These are phyloP conservation scores for Drosophila infuscata DNA, from an alignment of 2,888 invertebrate species.

Conservation along the genomic window DNA sequence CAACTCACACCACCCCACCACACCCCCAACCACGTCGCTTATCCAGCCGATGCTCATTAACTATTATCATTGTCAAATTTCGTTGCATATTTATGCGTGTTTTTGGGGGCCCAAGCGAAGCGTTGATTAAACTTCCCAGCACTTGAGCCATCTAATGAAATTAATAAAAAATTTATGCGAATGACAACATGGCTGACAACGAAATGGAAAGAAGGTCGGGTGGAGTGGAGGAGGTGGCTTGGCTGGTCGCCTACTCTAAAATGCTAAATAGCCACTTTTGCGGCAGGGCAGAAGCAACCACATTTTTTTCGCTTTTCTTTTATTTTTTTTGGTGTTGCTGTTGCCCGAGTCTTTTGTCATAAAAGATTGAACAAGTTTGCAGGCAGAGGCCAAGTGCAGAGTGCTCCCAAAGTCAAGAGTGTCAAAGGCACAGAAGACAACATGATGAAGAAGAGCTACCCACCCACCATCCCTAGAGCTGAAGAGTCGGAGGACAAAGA, in stretches of 20 bases:
- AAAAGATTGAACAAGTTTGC: slow-evolving; percentile 75
- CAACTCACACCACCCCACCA: background rate
- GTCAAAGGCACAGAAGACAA: slow-evolving; percentile 42
- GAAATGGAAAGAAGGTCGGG: background rate
- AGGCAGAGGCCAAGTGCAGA: slow-evolving; percentile 44
- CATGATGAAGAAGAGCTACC: slow-evolving; percentile 1
- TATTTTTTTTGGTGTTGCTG: background rate
- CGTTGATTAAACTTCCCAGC: slow-evolving; percentile 62
- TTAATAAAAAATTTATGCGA: slow-evolving; percentile 72
- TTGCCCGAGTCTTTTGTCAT: slow-evolving; percentile 57
- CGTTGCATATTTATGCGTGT: slow-evolving; percentile 44
- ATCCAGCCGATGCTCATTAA: slow-evolving; percentile 46
- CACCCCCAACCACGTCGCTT: background rate
- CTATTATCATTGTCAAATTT: slow-evolving; percentile 58
- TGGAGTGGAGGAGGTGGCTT: background rate
- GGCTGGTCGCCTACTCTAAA: slow-evolving; percentile 68
- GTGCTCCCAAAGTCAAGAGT: slow-evolving; percentile 64
- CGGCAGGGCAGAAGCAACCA: slow-evolving; percentile 54
- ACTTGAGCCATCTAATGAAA: slow-evolving; percentile 57
- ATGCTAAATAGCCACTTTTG: slow-evolving; percentile 83
- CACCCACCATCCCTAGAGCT: background rate
- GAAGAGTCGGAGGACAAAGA: slow-evolving; percentile 46
- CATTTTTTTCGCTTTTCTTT: slow-evolving; percentile 27
- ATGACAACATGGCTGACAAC: slow-evolving; percentile 29
- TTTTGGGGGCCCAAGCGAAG: slow-evolving; percentile 3